Percentiles rank a stretch among this genome's conserved stretches.
Conservation (phyloP, 2,888 invertebrate genomes). For the Cordylochernes scorpioides region DNA sequence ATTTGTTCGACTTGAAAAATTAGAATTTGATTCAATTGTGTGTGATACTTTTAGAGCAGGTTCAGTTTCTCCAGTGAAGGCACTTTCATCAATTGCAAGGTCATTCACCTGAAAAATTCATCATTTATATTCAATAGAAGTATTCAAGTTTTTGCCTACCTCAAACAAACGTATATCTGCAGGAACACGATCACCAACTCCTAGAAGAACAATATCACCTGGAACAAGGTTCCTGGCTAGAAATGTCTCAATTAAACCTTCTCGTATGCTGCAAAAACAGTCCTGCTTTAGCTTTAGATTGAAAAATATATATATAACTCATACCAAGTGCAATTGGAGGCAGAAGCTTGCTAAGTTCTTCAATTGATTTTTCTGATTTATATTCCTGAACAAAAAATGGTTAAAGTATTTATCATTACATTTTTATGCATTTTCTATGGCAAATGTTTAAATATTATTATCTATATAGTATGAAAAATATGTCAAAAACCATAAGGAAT, state of each 20-base stretch:
- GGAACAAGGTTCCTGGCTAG: slow-evolving; percentile 85
- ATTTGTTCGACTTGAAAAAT: slow-evolving; percentile 29
- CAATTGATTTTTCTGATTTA: slow-evolving; percentile 85
- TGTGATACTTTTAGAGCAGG: slow-evolving; percentile 51
- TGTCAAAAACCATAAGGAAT: too few relatives aligned
- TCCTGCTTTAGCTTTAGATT: too few relatives aligned
- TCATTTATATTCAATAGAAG: not conserved
- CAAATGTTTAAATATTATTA: too few relatives aligned
- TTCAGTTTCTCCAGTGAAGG: slow-evolving; percentile 94
- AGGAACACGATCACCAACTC: slow-evolving; percentile 84
- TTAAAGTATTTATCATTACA: too few relatives aligned
- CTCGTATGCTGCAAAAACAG: slow-evolving; percentile 43
- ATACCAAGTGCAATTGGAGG: slow-evolving; percentile 70
- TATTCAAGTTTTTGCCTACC: slow-evolving; percentile 22
- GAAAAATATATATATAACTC: slow-evolving; percentile 12
- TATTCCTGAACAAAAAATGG: slow-evolving; percentile 51
- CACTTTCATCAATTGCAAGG: slow-evolving; percentile 83
- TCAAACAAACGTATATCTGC: slow-evolving; percentile 87
- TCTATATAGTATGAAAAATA: too few relatives aligned
- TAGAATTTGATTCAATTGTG: slow-evolving; percentile 35
- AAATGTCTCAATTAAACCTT: slow-evolving; percentile 60
- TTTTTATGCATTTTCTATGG: too few relatives aligned
- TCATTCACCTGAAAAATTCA: slow-evolving; percentile 37
- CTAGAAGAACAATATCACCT: slow-evolving; percentile 73
- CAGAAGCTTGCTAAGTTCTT: slow-evolving; percentile 83